Base-by-base conservation (phyloP, 2,888 invertebrate genomes). In the Adela reaumurella region DNA sequence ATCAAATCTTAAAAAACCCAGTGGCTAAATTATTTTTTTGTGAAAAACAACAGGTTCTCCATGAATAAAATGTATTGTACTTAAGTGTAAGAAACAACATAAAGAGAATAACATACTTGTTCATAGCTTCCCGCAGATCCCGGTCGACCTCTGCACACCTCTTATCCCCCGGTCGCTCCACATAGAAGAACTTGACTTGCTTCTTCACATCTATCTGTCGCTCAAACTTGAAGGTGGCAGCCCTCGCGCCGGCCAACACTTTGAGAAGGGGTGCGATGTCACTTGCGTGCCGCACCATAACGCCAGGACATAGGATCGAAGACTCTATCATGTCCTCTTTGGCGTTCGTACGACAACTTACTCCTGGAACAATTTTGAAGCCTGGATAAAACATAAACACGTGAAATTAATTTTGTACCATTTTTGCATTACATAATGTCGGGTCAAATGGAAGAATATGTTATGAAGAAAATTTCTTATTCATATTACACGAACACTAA, bases 271-370 rank as follows among this genome's bases (percentile, higher is more conserved):
- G 92, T 6, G 81, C 72, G 51, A 97, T 71, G 68, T 98, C 98
- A 48, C 84, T 85, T 1, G 89, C 87, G 62, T 87, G 86, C 53
- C 89, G 87, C 19, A 89, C 83, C 70, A 98, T 87, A 17, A 97
- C 94, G 1, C 98, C 98, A 3, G 86, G 87, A 19, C 84, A 79
- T 3, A 92, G 84, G 87, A 96, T 94, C 0, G 89, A 85, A 16
- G 76, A 68, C 57, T 87, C 88, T 24, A 24, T 24, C 24, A 24
- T 24, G 24, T 24, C 24, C 24, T 85, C 85, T 19, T 83, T 80
- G 24, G 24, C 24, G 8, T 24, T 24, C 24, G 8, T 4, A 8
- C 24, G 24, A 24, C 24, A 24, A 8, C 24, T 24, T 24, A 24
- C 24, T 4, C 24, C 24, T 24, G 24, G 8, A 24, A 24, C 24